Conservation (phyloP, 2,888 invertebrate species). For the Drosophila austrosaltans region DNA sequence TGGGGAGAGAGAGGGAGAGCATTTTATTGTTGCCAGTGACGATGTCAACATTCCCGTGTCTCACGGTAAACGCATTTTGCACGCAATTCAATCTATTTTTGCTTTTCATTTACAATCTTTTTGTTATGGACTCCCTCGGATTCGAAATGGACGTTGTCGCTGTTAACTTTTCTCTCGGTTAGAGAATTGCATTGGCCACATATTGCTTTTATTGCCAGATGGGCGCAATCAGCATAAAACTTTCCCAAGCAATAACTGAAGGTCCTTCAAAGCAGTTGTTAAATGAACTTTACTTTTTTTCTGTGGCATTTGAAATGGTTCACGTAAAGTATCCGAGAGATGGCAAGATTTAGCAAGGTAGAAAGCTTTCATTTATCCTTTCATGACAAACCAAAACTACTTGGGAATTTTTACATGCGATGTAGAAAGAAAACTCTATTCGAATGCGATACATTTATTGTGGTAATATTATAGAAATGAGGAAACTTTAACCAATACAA, state of each 20-base stretch:
- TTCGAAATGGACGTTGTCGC: slow-evolving; percentile 12
- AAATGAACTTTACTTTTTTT: background rate
- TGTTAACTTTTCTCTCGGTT: background rate
- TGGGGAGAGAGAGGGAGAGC: slow-evolving; percentile 33
- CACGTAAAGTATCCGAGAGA: background rate
- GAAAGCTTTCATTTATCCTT: too few species aligned
- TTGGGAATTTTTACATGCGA: background rate
- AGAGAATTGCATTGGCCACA: slow-evolving; percentile 16
- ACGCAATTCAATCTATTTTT: slow-evolving; percentile 79
- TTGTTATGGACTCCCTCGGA: slow-evolving; percentile 48
- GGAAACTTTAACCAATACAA: too few species aligned
- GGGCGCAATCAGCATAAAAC: slow-evolving; percentile 6
- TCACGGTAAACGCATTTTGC: slow-evolving; percentile 75
- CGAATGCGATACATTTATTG: too few species aligned
- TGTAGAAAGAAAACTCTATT: background rate
- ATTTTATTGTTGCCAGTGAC: slow-evolving; percentile 60
- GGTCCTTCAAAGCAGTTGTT: slow-evolving; percentile 1
- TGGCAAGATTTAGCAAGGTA: background rate
- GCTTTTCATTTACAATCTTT: slow-evolving; percentile 66
- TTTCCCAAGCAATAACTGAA: background rate
- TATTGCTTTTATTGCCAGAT: slow-evolving; percentile 12
- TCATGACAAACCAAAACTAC: background rate
- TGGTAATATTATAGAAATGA: too few species aligned
- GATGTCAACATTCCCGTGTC: slow-evolving; percentile 12
- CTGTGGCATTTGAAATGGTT: background rate